These are phyloP conservation scores for Crioceris asparagi DNA, from an alignment of 2,888 invertebrate species.

Conservation along the genomic window DNA sequence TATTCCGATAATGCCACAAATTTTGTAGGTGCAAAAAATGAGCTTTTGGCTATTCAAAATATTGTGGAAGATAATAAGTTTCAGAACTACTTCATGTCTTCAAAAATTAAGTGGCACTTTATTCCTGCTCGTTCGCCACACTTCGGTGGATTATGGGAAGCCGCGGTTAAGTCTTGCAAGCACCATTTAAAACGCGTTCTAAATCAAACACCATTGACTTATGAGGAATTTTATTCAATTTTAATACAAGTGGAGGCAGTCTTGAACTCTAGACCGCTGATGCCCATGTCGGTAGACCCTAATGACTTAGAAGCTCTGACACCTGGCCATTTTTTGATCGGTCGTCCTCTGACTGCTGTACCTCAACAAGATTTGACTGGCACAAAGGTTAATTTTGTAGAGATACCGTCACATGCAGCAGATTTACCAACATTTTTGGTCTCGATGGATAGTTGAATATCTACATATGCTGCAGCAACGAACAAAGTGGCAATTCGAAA, in stretches of 20 bases:
- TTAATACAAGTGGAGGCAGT: slow-evolving; percentile 24
- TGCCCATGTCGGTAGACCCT: slow-evolving; percentile 7
- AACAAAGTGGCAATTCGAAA: too few relatives aligned
- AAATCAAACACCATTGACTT: slow-evolving; percentile 18
- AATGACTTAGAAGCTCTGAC: slow-evolving; percentile 7
- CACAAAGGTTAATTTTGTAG: too few relatives aligned
- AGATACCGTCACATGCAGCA: too few relatives aligned
- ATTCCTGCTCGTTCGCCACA: slow-evolving; percentile 24
- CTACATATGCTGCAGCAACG: slow-evolving; percentile 8
- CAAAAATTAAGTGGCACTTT: slow-evolving; percentile 14
- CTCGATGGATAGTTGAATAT: slow-evolving; percentile 10
- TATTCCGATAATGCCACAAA: neutral
- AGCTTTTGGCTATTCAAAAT: too few relatives aligned
- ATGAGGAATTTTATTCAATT: slow-evolving; percentile 26
- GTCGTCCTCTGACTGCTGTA: slow-evolving; percentile 2
- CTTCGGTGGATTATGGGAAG: slow-evolving; percentile 29
- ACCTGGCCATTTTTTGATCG: slow-evolving; percentile 10
- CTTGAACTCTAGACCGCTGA: slow-evolving; percentile 25
- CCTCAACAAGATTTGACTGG: neutral
- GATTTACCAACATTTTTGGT: slow-evolving; percentile 5
- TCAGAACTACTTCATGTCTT: too few relatives aligned
- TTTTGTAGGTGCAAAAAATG: slow-evolving; percentile 1
- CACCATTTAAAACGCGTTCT: slow-evolving; percentile 20
- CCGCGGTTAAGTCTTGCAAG: slow-evolving; percentile 25
- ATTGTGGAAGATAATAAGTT: too few relatives aligned